Evolutionary conservation across 2,113 vertebrate genomes (phyloP).

Genomic region (Esox niger): DNA sequence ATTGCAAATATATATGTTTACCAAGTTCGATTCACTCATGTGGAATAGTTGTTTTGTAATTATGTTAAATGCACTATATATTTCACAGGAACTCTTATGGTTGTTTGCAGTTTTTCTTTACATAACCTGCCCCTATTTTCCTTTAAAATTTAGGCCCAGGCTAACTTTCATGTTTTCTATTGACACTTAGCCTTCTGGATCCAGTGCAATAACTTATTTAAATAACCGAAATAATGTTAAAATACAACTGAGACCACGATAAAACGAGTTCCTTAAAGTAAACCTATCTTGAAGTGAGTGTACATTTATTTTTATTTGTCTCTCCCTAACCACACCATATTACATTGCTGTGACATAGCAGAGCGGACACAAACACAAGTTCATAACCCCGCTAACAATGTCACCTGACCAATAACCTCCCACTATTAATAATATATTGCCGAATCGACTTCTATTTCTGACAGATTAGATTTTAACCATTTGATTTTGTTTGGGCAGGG

Average conservation of each 20-base stretch:
- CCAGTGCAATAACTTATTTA: background rate
- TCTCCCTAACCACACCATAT: slow-evolving; percentile 44
- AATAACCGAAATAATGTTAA: background rate
- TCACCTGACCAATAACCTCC: slow-evolving; percentile 37
- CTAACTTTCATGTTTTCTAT: too few species aligned
- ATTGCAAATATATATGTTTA: too few species aligned
- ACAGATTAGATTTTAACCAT: slow-evolving; percentile 76
- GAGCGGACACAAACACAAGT: slow-evolving; percentile 48
- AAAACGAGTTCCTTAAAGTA: background rate
- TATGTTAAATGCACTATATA: background rate
- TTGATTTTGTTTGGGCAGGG: slow-evolving; percentile 84
- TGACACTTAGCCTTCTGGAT: too few species aligned
- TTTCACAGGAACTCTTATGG: too few species aligned
- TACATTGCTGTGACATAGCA: slow-evolving; percentile 61
- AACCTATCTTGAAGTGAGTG: too few species aligned
- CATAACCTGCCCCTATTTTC: too few species aligned
- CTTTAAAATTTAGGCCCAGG: too few species aligned
- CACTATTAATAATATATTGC: slow-evolving; percentile 86
- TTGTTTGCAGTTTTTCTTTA: background rate
- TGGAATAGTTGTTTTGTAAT: background rate
- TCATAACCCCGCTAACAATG: slow-evolving; percentile 33
- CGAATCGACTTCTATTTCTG: slow-evolving; percentile 73
- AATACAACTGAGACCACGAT: background rate
- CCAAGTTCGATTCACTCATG: too few species aligned
- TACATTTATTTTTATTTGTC: slow-evolving; percentile 16